These are phyloP conservation scores for Ricordea florida DNA, from an alignment of 92 coral and sea anemone species.

Conservation along the genomic window DNA sequence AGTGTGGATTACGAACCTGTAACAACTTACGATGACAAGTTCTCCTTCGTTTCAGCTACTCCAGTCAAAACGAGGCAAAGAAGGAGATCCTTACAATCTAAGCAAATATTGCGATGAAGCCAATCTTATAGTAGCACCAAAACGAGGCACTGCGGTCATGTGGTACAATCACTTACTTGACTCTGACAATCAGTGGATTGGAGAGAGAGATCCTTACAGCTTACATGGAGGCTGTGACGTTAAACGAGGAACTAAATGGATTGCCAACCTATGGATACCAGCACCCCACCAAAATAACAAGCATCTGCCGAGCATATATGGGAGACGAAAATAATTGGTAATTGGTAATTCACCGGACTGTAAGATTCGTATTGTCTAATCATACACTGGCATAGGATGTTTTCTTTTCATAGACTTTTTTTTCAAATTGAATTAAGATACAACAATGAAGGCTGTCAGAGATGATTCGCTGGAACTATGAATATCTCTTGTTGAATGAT, in stretches of 20 bases:
- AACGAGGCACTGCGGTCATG: conserved; percentile 77
- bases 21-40: background rate
- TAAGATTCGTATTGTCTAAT: too few species aligned
- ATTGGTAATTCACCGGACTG: too few species aligned
- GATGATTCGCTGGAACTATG: too few species aligned
- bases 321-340: background rate
- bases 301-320: conserved; percentile 51
- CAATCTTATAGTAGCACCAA: conserved; percentile 63
- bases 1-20: background rate
- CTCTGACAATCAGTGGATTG: conserved; percentile 63
- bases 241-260: conserved; percentile 71
- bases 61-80: conserved; percentile 32
- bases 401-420: too few species aligned
- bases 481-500: too few species aligned
- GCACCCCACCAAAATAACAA: conserved; percentile 57
- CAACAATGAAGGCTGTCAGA: too few species aligned
- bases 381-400: too few species aligned
- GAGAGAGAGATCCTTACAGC: conserved; percentile 64
- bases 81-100: conserved; percentile 71
- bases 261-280: conserved; percentile 81
- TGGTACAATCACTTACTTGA: conserved; percentile 84
- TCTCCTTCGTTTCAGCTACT: background rate
- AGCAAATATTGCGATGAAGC: conserved; percentile 75
- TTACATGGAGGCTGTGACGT: conserved; percentile 82
- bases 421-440: too few species aligned